Base-by-base conservation (phyloP, 53 echinoderm and acorn worm species). In the Henricia sp. region DNA sequence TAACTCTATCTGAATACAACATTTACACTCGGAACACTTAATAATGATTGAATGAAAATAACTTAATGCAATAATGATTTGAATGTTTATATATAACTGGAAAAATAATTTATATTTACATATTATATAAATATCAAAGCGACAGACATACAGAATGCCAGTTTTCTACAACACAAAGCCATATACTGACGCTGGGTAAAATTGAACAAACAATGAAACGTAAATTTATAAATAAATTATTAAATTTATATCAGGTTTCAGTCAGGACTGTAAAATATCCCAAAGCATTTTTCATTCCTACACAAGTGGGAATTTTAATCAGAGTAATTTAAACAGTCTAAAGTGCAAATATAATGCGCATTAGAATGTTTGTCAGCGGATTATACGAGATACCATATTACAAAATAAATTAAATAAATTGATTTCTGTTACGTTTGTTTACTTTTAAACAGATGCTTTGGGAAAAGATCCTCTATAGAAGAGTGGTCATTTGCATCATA, bases 21-120 rank as follows among this genome's bases (percentile, higher is more conserved):
- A 77, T 77, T 41, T 77, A 77, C 80, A 80, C 62, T 80, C 80
- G 43, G 63, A 48, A n/a, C n/a, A n/a, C n/a, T n/a, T n/a, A n/a
- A 44, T 11, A 64, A 44, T 63, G 12, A 17, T 46, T 28, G 57
- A 46, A 63, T 64, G 50, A 80, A 80, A 80, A 80, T 80, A 64
- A 80, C 80, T 64, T 80, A 80, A 80, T 63, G 32, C 19, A 50
- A 80, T 64, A 80, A 64, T 17, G 50, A 46, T 80, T 80, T 64
- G 44, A 48, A 63, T 80, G 63, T 44, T 48, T 28, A 64, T 40
- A 80, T 63, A 62, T 34, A 62, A 63, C 62, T 63, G 80, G 62
- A 80, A 80, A 78, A 80, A 80, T 80, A 80, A 64, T 80, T 64
- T 80, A 80, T 80, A 63, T 80, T 19, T 80, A 80, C 80, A 80